phyloP scores from a whole-genome alignment of 2,113 vertebrate genomes.

The Typhlomys cinereus region DNA sequence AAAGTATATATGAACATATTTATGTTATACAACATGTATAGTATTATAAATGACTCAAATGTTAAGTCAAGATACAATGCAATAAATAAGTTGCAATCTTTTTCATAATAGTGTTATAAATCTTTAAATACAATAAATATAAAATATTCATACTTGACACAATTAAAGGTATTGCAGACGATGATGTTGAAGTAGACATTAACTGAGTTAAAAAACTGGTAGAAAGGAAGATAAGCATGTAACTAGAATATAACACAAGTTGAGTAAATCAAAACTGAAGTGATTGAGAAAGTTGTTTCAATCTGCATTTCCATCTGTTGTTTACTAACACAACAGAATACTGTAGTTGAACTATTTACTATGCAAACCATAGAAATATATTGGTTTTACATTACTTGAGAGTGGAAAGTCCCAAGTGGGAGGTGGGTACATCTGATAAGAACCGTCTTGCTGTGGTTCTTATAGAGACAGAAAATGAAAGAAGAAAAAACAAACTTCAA shows the following conservation, averaged over 20 bases:
- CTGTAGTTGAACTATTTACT: rapidly evolving
- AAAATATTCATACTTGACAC: not conserved
- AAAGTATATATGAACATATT: not conserved
- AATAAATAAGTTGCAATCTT: not conserved
- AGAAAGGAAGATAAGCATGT: not conserved
- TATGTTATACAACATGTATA: not conserved
- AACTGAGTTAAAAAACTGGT: not conserved
- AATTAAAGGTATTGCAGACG: not conserved
- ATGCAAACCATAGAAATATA: not conserved
- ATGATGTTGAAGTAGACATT: not conserved
- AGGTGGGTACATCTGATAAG: not conserved
- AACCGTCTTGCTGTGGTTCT: not conserved
- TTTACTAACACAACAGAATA: not conserved
- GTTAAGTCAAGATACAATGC: not conserved
- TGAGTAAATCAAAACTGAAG: not conserved
- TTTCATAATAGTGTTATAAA: not conserved
- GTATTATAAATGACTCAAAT: not conserved
- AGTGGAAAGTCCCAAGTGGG: not conserved
- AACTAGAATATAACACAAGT: not conserved
- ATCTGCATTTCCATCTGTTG: not conserved
- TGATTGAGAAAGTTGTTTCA: too few relatives aligned
- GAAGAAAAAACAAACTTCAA: too few relatives aligned
- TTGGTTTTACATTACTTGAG: not conserved
- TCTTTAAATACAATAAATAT: not conserved
- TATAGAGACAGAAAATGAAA: not conserved